phyloP scores from a whole-genome alignment of 1,140 invertebrate genomes.

The Diorhabda elongata region DNA sequence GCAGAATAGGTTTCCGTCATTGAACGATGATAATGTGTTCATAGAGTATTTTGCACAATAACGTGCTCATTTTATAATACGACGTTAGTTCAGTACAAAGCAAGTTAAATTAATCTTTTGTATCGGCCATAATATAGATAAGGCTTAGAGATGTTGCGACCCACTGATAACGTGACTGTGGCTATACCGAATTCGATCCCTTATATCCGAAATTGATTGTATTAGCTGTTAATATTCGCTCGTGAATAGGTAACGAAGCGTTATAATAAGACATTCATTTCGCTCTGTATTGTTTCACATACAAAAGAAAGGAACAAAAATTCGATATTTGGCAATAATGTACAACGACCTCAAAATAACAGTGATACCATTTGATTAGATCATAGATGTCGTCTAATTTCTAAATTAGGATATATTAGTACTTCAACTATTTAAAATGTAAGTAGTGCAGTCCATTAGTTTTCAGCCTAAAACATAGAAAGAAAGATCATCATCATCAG shows the following conservation, averaged over 20 bases:
- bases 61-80: background rate
- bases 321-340: no score
- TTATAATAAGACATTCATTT: background rate
- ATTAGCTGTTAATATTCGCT: constrained; percentile 1
- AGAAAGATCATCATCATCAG: no score
- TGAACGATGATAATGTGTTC: background rate
- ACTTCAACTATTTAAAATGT: no score
- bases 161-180: background rate
- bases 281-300: background rate
- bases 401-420: no score
- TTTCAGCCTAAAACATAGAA: no score
- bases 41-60: background rate
- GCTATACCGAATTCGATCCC: background rate
- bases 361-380: no score
- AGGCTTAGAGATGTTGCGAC: background rate
- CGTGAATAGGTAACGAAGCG: background rate
- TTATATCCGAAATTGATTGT: constrained; percentile 3
- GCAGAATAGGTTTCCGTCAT: background rate
- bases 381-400: no score
- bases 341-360: no score
- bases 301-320: no score
- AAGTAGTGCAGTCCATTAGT: no score
- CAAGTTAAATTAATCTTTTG: background rate
- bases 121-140: background rate
- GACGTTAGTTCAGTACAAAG: background rate